phyloP scores from a whole-genome alignment of 2,113 vertebrate genomes.

The Mugil cephalus region DNA sequence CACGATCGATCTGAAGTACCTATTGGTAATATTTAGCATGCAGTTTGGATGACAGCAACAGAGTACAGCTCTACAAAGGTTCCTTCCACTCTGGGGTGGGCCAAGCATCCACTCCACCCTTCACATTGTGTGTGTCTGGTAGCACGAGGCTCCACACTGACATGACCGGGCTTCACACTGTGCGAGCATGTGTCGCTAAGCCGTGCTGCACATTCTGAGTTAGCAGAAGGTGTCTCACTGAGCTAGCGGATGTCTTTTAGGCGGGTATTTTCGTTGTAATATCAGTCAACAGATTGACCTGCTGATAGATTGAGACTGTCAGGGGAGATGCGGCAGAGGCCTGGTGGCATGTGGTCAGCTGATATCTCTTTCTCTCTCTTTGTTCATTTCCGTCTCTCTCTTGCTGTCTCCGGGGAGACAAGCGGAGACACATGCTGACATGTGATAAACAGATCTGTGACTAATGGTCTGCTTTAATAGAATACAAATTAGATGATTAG shows the following conservation, averaged over 20 bases:
- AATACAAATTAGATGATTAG: constrained; percentile 68
- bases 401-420: constrained; percentile 49
- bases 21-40: background rate
- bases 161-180: constrained; percentile 45
- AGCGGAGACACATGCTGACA: constrained; percentile 58
- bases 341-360: constrained; percentile 54
- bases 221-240: constrained; percentile 54
- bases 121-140: constrained; percentile 18
- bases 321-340: constrained; percentile 46
- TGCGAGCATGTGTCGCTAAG: constrained; percentile 61
- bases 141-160: constrained; percentile 41
- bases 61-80: background rate
- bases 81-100: constrained; percentile 1
- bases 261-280: constrained; percentile 35
- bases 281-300: constrained; percentile 63
- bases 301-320: constrained; percentile 45
- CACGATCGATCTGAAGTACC: too few species aligned
- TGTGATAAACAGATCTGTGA: constrained; percentile 69
- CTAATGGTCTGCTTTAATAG: constrained; percentile 62
- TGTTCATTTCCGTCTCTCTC: constrained; percentile 40
- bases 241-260: constrained; percentile 58
- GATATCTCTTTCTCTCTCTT: constrained; percentile 38
- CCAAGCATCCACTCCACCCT: constrained; percentile 4
- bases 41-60: background rate
- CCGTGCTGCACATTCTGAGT: constrained; percentile 16